Conservation (phyloP, 1,140 invertebrate genomes). For the Leptonema lineaticorne region DNA sequence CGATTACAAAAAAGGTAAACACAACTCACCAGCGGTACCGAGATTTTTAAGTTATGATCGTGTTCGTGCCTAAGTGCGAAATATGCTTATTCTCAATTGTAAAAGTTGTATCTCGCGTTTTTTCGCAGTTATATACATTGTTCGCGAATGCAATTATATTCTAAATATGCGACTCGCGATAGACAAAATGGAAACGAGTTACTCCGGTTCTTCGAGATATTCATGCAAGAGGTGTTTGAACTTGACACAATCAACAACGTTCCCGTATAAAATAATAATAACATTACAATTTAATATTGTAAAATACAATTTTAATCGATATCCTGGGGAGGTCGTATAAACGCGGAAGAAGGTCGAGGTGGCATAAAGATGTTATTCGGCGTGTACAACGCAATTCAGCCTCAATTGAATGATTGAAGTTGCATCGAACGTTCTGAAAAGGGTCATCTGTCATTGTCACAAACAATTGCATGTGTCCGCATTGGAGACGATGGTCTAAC, state of each 20-base stretch:
- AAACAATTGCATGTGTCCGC: constrained; percentile 5
- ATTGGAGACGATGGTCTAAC: constrained; percentile 28
- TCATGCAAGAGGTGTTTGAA: constrained; percentile 30
- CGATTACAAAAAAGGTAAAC: too few relatives aligned
- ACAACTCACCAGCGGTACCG: too few relatives aligned
- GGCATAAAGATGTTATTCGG: neutral
- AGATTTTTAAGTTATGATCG: too few relatives aligned
- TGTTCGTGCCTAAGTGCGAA: too few relatives aligned
- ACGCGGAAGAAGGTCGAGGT: neutral
- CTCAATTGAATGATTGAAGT: constrained; percentile 36
- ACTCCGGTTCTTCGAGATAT: constrained; percentile 12
- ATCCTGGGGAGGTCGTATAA: too few relatives aligned
- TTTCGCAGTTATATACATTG: too few relatives aligned
- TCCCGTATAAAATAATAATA: neutral
- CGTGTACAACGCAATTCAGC: neutral
- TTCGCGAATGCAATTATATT: constrained; percentile 14
- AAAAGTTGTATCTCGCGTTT: too few relatives aligned
- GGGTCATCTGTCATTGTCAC: constrained; percentile 8
- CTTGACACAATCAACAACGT: constrained; percentile 19
- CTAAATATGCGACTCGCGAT: neutral
- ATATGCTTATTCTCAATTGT: too few relatives aligned
- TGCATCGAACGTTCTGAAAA: constrained; percentile 28
- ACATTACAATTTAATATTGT: neutral
- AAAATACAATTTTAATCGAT: too few relatives aligned
- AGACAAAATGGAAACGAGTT: constrained; percentile 25